Evolutionary conservation across 23 tunicate genomes (phyloP).

Genomic region (Styela clava): DNA sequence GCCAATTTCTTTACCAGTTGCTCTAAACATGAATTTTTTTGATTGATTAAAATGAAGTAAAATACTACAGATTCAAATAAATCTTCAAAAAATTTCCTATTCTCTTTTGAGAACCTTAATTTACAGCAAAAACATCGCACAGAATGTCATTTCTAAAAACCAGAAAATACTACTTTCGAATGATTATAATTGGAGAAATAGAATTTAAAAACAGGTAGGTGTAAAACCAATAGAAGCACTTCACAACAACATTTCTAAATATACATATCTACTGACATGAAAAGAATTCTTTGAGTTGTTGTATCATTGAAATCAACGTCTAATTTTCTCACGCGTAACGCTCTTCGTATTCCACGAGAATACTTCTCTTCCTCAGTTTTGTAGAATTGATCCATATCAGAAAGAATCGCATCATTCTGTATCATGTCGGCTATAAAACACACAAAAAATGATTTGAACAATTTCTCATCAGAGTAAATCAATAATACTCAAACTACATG

Average conservation of each 20-base stretch:
- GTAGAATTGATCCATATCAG: slow-evolving; percentile 11
- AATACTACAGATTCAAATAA: background rate
- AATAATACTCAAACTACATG: background rate
- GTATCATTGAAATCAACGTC: background rate
- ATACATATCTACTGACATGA: no score
- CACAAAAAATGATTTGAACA: background rate
- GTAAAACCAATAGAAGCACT: no score
- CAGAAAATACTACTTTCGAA: no score
- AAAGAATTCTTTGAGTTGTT: background rate
- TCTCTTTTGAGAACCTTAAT: background rate
- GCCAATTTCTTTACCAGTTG: slow-evolving; percentile 14
- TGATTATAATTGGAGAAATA: no score
- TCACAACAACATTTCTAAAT: no score
- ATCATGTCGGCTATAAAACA: slow-evolving; percentile 38
- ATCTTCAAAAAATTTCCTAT: background rate
- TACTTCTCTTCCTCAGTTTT: slow-evolving; percentile 73
- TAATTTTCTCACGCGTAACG: slow-evolving; percentile 22
- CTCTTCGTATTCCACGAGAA: slow-evolving; percentile 29
- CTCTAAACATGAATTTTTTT: slow-evolving; percentile 32
- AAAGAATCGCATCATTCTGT: slow-evolving; percentile 42
- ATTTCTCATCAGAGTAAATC: background rate
- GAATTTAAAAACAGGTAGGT: no score
- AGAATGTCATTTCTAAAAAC: background rate
- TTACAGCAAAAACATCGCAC: background rate
- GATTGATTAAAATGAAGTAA: background rate